phyloP scores from a whole-genome alignment of 2,113 vertebrate genomes.

The Atractosteus spatula region DNA sequence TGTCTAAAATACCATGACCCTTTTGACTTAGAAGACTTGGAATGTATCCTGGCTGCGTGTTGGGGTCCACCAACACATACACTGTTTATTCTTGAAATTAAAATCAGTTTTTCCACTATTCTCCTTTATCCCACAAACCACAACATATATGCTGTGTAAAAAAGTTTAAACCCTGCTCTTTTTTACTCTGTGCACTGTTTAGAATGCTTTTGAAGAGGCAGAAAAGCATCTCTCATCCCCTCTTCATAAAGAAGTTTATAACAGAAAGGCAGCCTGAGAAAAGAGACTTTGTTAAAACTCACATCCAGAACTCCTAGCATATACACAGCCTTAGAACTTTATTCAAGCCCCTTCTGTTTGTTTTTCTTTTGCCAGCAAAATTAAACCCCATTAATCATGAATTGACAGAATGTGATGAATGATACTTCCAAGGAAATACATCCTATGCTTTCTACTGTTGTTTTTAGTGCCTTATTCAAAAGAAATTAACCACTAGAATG shows the following conservation, averaged over 20 bases:
- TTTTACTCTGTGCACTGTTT: constrained; percentile 11
- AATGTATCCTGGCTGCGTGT: neutral
- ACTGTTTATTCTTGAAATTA: neutral
- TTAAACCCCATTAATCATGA: constrained; percentile 12
- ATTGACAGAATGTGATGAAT: constrained; percentile 14
- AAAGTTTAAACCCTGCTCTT: neutral
- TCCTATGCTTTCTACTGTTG: neutral
- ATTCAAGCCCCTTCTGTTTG: constrained; percentile 2
- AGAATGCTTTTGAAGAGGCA: constrained; percentile 2
- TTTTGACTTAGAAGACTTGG: neutral
- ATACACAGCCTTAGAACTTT: constrained; percentile 1
- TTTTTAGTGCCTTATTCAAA: neutral
- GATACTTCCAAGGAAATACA: constrained; percentile 4
- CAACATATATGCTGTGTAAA: neutral
- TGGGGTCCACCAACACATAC: neutral
- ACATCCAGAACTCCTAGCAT: neutral
- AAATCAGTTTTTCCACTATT: neutral
- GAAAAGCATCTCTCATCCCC: neutral
- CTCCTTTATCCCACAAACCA: neutral
- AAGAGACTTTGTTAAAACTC: constrained; percentile 13
- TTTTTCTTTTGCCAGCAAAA: constrained; percentile 19
- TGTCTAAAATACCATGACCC: neutral
- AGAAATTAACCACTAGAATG: too few relatives aligned
- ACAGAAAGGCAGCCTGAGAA: neutral
- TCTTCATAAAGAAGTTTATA: neutral